Base-by-base conservation (phyloP, 2,888 invertebrate species). In the Callimorpha dominula region DNA sequence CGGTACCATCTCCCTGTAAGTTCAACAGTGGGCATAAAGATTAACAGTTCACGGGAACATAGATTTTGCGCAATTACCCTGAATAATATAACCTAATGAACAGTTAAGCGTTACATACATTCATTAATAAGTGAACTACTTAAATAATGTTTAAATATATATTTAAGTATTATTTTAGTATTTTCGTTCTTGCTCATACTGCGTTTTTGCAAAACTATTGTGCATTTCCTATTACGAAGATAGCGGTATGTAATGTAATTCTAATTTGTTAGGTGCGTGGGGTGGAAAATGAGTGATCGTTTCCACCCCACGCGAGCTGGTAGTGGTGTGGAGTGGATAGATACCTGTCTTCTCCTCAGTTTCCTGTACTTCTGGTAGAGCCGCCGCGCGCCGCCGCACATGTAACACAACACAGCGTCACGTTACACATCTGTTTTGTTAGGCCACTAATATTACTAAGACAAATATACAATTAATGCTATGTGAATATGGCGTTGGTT, bases 1-100 rank as follows among this genome's bases (percentile, higher is more conserved):
- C 97, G 78, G 97, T 97, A 83, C 97, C 97, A 92, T 98, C 98
- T 91, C 97, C 98, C 97, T 98, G 97, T 91, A 97, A 97, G 90
- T 96, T 96, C 96, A 95, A 95, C 94, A 90, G 89, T 94, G 95
- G 95, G 92, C 91, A 94, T 96, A 95, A 93, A 94, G 94, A 94
- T 93, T 93, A 92, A 84, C 92, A 92, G 90, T 88, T 91, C 88
- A 52, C 57, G 46, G 9, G 57, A 70, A 40, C 1, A 43, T 43
- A 43, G 4, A 31, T 12, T 12, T 31, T 60, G 57, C 57, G 31
- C 20, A 60, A 14, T 60, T 31, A 60, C 31, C 14, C 2, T 31
- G 12, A 60, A 46, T 8, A 8, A 46, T 46, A 46, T 46, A 46
- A 8, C 43, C 43, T 31, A 4, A 14, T 31, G 20, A 60, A 14